Evolutionary conservation across 64 coral and sea anemone species (phyloP), one percentile per base, ranked within the genome.

Genomic region (Actinia tenebrosa): DNA sequence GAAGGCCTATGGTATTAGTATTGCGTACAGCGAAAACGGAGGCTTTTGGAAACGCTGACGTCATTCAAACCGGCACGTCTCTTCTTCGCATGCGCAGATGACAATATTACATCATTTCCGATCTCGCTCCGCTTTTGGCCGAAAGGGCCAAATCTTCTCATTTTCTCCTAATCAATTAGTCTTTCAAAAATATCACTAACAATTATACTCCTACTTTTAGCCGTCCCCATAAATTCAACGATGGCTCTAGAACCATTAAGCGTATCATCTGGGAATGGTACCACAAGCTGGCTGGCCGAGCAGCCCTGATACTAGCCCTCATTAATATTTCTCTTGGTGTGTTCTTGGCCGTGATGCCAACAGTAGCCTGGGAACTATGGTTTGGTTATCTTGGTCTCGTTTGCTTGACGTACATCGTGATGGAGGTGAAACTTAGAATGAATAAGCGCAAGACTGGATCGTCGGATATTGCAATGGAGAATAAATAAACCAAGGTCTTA

Each of bases 321-420:
- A 93, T 99, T 20, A 99, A 99, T 45, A 99, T 99, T 23, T 93
- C 71, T 42, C 88, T 99, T 14, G 97, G 97, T 5, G 53, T 99
- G 16, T 89, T 99, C 56, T 86, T 99, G 6, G 97, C 93, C 43
- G 93, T 99, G 81, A 90, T 92, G 1, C 97, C 97, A 7, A 78
- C n/a, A 7, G 93, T 80, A 14, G 93, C 91, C 3, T 99, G 91
- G 90, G 89, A 91, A 9, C 77, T 88, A 42, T 99, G 97, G 97
- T 99, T 89, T 68, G 97, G 81, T 43, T 77, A 91, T 3, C 78
- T 99, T 1, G 85, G 61, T 4, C 13, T 92, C 7, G 88, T 92
- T 78, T 22, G 94, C 3, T 22, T 72, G 10, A 45, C 89, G 37
- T 95, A 95, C 85, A 3, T 95, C 4, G 45, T 91, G 16, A 99